phyloP scores from a whole-genome alignment of 2,797 vertebrate species.

The Cynodonichthys magdalenae region DNA sequence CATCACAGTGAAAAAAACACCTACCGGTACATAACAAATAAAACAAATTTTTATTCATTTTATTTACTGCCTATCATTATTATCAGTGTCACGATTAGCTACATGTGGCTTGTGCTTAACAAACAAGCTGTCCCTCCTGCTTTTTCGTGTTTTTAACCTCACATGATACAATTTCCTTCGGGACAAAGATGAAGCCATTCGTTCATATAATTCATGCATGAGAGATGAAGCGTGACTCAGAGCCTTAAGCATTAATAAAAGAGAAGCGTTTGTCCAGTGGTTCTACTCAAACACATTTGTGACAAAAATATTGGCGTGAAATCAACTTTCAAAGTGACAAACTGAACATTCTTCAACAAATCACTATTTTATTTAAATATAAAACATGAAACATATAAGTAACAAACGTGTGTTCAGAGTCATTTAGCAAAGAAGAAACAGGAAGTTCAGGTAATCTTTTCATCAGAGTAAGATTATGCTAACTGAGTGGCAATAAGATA shows the following conservation, averaged over 20 bases:
- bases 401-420: background rate
- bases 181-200: constrained; percentile 36
- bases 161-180: constrained; percentile 37
- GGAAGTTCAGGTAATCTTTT: too few relatives aligned
- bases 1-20: background rate
- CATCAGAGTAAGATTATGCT: too few relatives aligned
- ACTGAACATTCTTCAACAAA: constrained; percentile 7
- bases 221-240: constrained; percentile 44
- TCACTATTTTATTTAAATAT: background rate
- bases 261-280: constrained; percentile 12
- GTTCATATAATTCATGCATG: constrained; percentile 48
- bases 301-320: background rate
- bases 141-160: constrained; percentile 11
- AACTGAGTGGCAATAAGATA: too few relatives aligned
- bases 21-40: too few relatives aligned
- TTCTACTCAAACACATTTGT: constrained; percentile 12
- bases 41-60: too few relatives aligned
- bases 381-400: background rate
- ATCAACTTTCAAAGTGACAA: constrained; percentile 16
- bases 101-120: constrained; percentile 5
- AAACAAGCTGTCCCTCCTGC: background rate
- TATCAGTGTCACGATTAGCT: background rate
- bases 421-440: background rate
- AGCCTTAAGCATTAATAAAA: constrained; percentile 43
- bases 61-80: background rate